Percentiles rank a stretch among this genome's conserved stretches.
Evolutionary conservation across 2,113 vertebrate species (phyloP).

Genomic region (Tricholaema leucomelas): DNA sequence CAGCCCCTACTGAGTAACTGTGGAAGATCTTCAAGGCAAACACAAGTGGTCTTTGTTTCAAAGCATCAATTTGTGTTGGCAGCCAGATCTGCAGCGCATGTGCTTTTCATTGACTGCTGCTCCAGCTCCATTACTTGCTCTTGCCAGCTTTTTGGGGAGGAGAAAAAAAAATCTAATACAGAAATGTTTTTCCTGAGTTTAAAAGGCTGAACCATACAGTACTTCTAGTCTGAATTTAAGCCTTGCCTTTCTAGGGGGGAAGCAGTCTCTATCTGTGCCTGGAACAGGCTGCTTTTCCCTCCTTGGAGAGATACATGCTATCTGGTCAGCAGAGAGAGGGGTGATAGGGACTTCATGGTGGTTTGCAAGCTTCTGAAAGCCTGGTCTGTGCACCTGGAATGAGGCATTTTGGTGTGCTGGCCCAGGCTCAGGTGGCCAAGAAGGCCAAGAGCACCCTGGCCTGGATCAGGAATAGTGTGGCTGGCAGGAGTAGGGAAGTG

Average conservation of each 20-base stretch:
- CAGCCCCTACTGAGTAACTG: slow-evolving; percentile 8
- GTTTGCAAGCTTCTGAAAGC: not conserved
- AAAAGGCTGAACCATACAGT: not conserved
- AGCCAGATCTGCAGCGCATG: slow-evolving; percentile 76
- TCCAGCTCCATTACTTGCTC: slow-evolving; percentile 29
- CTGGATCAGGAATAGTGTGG: too few relatives aligned
- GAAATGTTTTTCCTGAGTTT: slow-evolving; percentile 41
- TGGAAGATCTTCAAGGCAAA: slow-evolving; percentile 41
- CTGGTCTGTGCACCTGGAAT: not conserved
- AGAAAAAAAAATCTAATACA: not conserved
- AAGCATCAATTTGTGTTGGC: slow-evolving; percentile 70
- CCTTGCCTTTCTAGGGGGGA: not conserved
- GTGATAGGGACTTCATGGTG: not conserved
- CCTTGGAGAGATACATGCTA: not conserved
- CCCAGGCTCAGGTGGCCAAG: not conserved
- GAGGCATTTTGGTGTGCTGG: not conserved
- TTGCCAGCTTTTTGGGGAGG: not conserved
- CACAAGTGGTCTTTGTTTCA: slow-evolving; percentile 81
- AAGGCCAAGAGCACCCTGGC: too few relatives aligned
- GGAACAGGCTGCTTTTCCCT: not conserved
- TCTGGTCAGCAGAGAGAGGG: not conserved
- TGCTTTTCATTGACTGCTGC: slow-evolving; percentile 78
- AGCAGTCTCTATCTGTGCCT: not conserved
- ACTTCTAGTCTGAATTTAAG: slow-evolving; percentile 17
- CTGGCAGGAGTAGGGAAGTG: too few relatives aligned